Base-by-base conservation (phyloP, 2,113 vertebrate species). In the Eudyptes chrysolophus region DNA sequence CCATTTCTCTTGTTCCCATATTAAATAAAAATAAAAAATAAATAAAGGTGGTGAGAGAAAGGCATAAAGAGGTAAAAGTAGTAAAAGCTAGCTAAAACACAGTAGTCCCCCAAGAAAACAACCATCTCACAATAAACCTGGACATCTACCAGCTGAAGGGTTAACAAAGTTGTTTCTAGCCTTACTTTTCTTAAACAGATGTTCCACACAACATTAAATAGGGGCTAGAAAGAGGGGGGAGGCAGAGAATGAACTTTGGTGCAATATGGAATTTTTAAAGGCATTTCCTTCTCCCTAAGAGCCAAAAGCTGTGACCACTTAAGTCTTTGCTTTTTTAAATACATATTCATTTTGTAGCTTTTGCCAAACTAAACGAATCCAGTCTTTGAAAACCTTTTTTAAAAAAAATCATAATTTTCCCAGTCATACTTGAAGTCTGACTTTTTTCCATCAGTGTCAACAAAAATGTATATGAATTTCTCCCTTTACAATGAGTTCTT, bases 281-380 rank as follows among this genome's bases (percentile, higher is more conserved):
- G 97, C 93, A 97, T 97, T 98, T 98, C 96, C 97, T 98, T 93
- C 96, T 96, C 87, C 81, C 81, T 48, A 68, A 90, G 72, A 95
- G 97, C 96, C 97, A 97, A 97, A 96, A 87, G 95, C 92, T 93
- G 84, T 64, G 88, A 97, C 97, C 96, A 96, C 69, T 96, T 94
- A 97, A 94, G 65, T 77, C 94, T 97, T 83, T 93, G 95, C 94
- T 96, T 97, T 97, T 96, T 93, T n/a, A 92, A 97, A 96, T 85
- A 90, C 74, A 52, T 96, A 96, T 97, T 98, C 94, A 98, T 98
- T 97, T 97, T 97, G 92, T 95, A 97, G 97, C 96, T 94, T 94
- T 96, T 97, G 97, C 98, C 97, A 98, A 98, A 94, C 96, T 94
- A 98, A 98, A 98, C 97, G 82, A 98, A 93, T 97, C 69, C 94